These are phyloP conservation scores for Geotrupes spiniger DNA, from an alignment of 2,888 invertebrate genomes.

Conservation along the genomic window DNA sequence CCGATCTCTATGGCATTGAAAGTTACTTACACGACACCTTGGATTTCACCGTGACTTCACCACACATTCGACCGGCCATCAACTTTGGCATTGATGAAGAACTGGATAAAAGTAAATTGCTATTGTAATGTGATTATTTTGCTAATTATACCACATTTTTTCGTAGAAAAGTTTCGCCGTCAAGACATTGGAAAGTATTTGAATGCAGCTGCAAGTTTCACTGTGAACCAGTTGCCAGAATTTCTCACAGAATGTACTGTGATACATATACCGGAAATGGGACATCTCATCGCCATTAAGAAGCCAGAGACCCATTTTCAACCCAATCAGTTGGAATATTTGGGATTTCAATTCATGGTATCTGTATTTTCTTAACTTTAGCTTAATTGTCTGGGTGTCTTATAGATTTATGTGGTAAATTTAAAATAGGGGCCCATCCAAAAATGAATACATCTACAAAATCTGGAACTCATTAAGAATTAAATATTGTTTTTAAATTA, in stretches of 20 bases:
- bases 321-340: slow-evolving; percentile 58
- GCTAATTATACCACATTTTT: too few species aligned
- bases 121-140: neutral
- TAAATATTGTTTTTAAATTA: too few species aligned
- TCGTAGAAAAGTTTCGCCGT: slow-evolving; percentile 65
- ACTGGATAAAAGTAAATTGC: slow-evolving; percentile 66
- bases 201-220: slow-evolving; percentile 68
- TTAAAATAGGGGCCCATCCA: too few species aligned
- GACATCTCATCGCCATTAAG: slow-evolving; percentile 75
- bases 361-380: neutral
- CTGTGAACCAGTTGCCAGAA: slow-evolving; percentile 64
- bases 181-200: slow-evolving; percentile 69
- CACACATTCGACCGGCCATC: slow-evolving; percentile 67
- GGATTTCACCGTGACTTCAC: slow-evolving; percentile 63
- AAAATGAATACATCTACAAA: too few species aligned
- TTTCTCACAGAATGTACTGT: slow-evolving; percentile 66
- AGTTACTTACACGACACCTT: slow-evolving; percentile 70
- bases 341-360: slow-evolving; percentile 72
- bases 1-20: slow-evolving; percentile 59
- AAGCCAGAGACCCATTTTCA: slow-evolving; percentile 59
- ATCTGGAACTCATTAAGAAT: too few species aligned
- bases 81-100: slow-evolving; percentile 71
- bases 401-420: too few species aligned
- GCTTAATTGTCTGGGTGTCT: slow-evolving; percentile 17
- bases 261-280: slow-evolving; percentile 71